phyloP scores from a whole-genome alignment of 2,888 invertebrate genomes.

The Sisyra nigra region DNA sequence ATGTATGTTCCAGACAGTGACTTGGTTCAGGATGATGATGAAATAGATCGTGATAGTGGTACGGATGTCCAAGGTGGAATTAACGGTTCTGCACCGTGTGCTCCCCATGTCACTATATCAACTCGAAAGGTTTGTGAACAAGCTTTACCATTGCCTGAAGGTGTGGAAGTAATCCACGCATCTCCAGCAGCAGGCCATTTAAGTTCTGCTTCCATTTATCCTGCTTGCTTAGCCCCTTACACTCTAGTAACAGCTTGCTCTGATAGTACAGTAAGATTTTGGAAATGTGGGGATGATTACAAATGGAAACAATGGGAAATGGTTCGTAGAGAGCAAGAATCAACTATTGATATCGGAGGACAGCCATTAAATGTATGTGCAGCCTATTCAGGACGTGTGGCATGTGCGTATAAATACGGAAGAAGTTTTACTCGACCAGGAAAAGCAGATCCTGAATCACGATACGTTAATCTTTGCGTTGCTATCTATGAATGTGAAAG shows the following conservation, averaged over 20 bases:
- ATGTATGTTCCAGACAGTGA: conserved; percentile 85
- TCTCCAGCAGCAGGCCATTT: conserved; percentile 93
- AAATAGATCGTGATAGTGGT: conserved; percentile 19
- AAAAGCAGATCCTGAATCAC: conserved; percentile 55
- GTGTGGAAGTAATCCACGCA: conserved; percentile 85
- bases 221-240: conserved; percentile 97
- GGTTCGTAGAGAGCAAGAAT: conserved; percentile 52
- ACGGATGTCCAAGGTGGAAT: conserved; percentile 12
- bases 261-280: conserved; percentile 80
- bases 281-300: conserved; percentile 61
- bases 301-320: conserved; percentile 84
- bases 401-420: conserved; percentile 92
- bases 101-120: conserved; percentile 63
- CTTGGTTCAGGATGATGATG: conserved; percentile 68
- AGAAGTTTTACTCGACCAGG: conserved; percentile 74
- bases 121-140: conserved; percentile 88
- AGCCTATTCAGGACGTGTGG: conserved; percentile 93
- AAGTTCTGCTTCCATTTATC: conserved; percentile 94
- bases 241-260: conserved; percentile 91
- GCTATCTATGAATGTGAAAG: conserved; percentile 99
- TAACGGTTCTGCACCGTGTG: conserved; percentile 3
- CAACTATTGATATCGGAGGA: conserved; percentile 44
- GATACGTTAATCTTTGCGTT: conserved; percentile 81
- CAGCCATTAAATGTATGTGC: conserved; percentile 88
- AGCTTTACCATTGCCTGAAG: conserved; percentile 70